Conservation (phyloP, 1,140 invertebrate species). For the Gonioctena quinquepunctata region DNA sequence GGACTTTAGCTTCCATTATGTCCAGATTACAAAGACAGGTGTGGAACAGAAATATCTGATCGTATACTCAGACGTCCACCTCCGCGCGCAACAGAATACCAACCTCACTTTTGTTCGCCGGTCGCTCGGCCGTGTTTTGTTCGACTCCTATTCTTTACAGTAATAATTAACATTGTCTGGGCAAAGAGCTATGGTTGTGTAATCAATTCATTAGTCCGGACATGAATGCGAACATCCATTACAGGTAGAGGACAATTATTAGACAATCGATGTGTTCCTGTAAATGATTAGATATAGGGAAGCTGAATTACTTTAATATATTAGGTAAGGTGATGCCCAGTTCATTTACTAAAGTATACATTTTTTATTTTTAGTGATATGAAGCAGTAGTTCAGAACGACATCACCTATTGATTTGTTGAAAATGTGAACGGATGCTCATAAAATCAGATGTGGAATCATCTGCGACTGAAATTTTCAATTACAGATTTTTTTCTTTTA, state of each 20-base stretch:
- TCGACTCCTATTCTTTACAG: not conserved
- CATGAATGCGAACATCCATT: not conserved
- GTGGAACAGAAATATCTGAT: slow-evolving; percentile 5
- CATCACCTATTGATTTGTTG: no score
- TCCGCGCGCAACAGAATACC: not conserved
- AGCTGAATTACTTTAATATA: no score
- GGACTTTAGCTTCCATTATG: slow-evolving; percentile 22
- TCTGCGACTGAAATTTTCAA: no score
- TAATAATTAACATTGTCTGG: not conserved
- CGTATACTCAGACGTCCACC: not conserved
- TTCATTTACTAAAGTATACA: no score
- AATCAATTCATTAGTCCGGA: not conserved
- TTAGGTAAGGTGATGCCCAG: no score
- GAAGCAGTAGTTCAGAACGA: no score
- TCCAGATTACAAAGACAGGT: slow-evolving; percentile 29
- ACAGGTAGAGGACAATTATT: not conserved
- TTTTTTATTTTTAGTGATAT: no score
- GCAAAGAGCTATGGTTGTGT: not conserved
- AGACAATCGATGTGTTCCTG: not conserved
- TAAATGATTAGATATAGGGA: not conserved
- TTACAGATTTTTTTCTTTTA: no score
- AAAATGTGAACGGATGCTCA: no score
- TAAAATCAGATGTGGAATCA: no score
- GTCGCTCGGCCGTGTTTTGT: not conserved
- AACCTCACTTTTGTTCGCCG: not conserved